These are phyloP conservation scores for Sphaerophoria rueppellii DNA, from an alignment of 2,888 invertebrate species.

Conservation along the genomic window DNA sequence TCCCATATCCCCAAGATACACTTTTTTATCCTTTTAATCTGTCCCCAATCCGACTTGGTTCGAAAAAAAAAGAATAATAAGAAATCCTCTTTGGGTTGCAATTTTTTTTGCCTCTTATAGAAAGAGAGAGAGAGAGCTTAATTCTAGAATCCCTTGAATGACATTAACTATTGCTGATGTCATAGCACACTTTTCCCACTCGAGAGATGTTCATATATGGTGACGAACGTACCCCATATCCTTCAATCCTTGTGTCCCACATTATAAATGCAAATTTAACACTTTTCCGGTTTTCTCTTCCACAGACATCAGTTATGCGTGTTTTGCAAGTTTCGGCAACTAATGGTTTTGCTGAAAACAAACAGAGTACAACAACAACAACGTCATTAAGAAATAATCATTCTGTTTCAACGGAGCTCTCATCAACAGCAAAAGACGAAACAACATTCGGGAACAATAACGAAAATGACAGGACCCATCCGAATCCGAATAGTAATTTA, in stretches of 20 bases:
- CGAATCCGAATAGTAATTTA: slow-evolving; percentile 53
- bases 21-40: slow-evolving; percentile 41
- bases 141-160: slow-evolving; percentile 43
- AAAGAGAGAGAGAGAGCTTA: not conserved
- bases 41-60: slow-evolving; percentile 28
- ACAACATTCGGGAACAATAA: slow-evolving; percentile 66
- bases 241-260: slow-evolving; percentile 33
- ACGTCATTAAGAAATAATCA: slow-evolving; percentile 35
- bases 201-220: not conserved
- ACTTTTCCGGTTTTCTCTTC: slow-evolving; percentile 7
- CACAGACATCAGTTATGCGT: slow-evolving; percentile 69
- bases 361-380: slow-evolving; percentile 18
- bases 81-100: slow-evolving; percentile 38
- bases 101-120: slow-evolving; percentile 25
- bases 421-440: slow-evolving; percentile 24
- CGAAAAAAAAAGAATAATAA: not conserved
- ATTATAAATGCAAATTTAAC: slow-evolving; percentile 59
- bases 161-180: slow-evolving; percentile 33
- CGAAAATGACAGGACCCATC: slow-evolving; percentile 58
- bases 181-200: not conserved
- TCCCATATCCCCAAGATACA: slow-evolving; percentile 37
- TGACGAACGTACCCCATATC: not conserved
- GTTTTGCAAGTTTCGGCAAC: slow-evolving; percentile 65
- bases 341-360: slow-evolving; percentile 67
- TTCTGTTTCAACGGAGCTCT: slow-evolving; percentile 1